Evolutionary conservation across 1,140 invertebrate species (phyloP).

Genomic region (Zaprionus africanus): DNA sequence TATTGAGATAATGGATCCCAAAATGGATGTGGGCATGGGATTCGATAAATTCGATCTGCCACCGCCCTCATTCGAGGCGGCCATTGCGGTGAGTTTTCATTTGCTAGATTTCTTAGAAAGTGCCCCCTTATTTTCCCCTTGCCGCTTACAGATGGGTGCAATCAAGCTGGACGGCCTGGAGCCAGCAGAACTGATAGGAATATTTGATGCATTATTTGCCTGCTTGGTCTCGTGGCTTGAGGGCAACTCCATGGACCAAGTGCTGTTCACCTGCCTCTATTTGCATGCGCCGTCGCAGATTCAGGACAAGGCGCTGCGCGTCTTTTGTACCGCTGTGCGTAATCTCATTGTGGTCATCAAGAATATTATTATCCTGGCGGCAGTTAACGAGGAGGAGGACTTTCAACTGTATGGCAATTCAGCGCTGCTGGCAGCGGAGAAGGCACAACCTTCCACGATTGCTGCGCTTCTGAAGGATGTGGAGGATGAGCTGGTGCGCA

Average conservation of each 20-base stretch:
- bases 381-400: slow-evolving; percentile 97
- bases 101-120: slow-evolving; percentile 8
- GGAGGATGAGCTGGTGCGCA: slow-evolving; percentile 95
- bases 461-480: slow-evolving; percentile 94
- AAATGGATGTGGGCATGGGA: slow-evolving; percentile 99
- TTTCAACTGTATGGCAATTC: slow-evolving; percentile 95
- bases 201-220: slow-evolving; percentile 96
- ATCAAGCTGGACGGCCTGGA: slow-evolving; percentile 92
- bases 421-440: slow-evolving; percentile 93
- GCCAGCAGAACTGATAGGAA: slow-evolving; percentile 91
- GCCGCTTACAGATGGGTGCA: slow-evolving; percentile 86
- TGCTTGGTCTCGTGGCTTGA: slow-evolving; percentile 98
- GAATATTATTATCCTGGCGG: slow-evolving; percentile 94
- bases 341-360: slow-evolving; percentile 96
- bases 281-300: slow-evolving; percentile 95
- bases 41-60: slow-evolving; percentile 94
- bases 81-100: slow-evolving; percentile 88
- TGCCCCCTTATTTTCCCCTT: not conserved
- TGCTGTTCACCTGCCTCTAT: slow-evolving; percentile 98
- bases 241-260: slow-evolving; percentile 97
- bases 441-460: slow-evolving; percentile 93
- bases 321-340: slow-evolving; percentile 94
- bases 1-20: slow-evolving; percentile 99
- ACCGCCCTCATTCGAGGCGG: slow-evolving; percentile 94
- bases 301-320: slow-evolving; percentile 92